Conservation (phyloP, 2,797 vertebrate genomes). For the Hydrolagus colliei region DNA sequence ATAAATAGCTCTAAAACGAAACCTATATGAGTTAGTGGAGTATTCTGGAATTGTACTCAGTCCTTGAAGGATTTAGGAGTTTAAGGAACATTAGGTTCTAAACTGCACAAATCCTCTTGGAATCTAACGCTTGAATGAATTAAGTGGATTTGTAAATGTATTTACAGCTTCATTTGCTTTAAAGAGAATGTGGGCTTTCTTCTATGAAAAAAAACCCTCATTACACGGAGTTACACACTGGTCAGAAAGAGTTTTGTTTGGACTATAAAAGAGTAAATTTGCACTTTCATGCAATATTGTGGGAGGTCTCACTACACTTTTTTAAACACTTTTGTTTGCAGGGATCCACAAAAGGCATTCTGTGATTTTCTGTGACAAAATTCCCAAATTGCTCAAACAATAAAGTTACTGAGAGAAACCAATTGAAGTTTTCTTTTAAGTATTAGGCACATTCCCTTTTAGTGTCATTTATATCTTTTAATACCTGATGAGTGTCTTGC, state of each 20-base stretch:
- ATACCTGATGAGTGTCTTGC: neutral
- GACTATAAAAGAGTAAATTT: constrained; percentile 23
- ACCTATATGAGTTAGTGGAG: constrained; percentile 14
- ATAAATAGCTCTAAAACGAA: constrained; percentile 5
- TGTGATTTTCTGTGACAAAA: neutral
- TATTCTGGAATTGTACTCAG: neutral
- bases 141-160: constrained; percentile 32
- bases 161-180: constrained; percentile 31
- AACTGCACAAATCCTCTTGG: constrained; percentile 30
- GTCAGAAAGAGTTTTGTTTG: constrained; percentile 26
- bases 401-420: neutral
- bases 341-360: neutral
- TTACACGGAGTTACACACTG: constrained; percentile 10
- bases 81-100: constrained; percentile 18
- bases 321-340: constrained; percentile 1
- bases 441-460: neutral
- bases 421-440: neutral
- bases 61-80: neutral
- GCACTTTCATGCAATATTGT: constrained; percentile 27
- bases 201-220: constrained; percentile 18
- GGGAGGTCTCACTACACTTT: neutral
- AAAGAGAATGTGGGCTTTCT: constrained; percentile 28
- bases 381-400: constrained; percentile 17
- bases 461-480: neutral
- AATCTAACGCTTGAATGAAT: constrained; percentile 30